phyloP scores from a whole-genome alignment of 2,888 invertebrate genomes.

The Onthophagus sagittarius region DNA sequence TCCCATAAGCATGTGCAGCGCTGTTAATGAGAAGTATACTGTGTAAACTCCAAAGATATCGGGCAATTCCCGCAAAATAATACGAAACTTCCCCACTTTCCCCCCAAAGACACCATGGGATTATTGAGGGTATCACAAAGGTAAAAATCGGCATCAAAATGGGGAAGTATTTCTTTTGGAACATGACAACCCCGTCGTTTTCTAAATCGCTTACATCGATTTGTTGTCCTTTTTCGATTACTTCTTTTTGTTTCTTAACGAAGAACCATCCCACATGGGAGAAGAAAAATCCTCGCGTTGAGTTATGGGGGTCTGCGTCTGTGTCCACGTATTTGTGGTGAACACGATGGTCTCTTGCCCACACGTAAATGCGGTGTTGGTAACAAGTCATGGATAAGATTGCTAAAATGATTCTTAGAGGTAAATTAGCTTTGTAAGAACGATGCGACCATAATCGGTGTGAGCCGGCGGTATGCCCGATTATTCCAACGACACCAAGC shows the following conservation, averaged over 20 bases:
- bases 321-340: conserved; percentile 90
- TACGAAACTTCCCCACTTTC: conserved; percentile 70
- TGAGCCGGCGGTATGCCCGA: conserved; percentile 89
- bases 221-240: conserved; percentile 75
- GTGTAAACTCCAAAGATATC: conserved; percentile 83
- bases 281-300: conserved; percentile 84
- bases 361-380: conserved; percentile 84
- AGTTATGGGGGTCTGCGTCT: conserved; percentile 88
- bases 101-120: conserved; percentile 82
- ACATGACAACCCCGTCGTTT: conserved; percentile 77
- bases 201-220: conserved; percentile 85
- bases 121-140: conserved; percentile 70
- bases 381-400: conserved; percentile 83
- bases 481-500: conserved; percentile 23
- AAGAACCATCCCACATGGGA: conserved; percentile 94
- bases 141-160: conserved; percentile 50
- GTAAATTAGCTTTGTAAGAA: conserved; percentile 86
- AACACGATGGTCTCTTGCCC: conserved; percentile 79
- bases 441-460: conserved; percentile 94
- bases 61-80: conserved; percentile 70
- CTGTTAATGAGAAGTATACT: conserved; percentile 93
- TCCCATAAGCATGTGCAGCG: conserved; percentile 89
- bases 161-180: conserved; percentile 67
- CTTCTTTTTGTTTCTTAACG: conserved; percentile 83
- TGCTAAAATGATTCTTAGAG: conserved; percentile 74